A percentile compares a stretch with the other conserved stretches of the same genome.
Conservation (phyloP, 2,797 vertebrate species). For the Arctocebus calabarensis region DNA sequence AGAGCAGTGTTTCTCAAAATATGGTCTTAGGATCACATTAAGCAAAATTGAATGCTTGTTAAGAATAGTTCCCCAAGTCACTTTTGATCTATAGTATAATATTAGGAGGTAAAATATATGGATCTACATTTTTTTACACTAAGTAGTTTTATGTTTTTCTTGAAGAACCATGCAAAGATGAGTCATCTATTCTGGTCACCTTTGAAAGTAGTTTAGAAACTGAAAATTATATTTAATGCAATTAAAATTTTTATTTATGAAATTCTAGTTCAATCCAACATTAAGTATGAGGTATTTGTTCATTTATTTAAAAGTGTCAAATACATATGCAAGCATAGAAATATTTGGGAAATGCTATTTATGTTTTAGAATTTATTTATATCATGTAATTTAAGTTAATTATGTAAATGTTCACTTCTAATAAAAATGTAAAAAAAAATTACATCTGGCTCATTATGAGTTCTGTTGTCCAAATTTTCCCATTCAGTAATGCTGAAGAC, state of each 20-base stretch:
- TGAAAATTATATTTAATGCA: not conserved
- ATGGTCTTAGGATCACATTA: not conserved
- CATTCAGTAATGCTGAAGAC: not conserved
- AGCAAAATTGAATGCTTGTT: not conserved
- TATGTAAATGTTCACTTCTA: not conserved
- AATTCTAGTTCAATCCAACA: not conserved
- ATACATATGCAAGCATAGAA: not conserved
- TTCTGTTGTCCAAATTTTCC: not conserved
- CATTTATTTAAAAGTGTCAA: not conserved
- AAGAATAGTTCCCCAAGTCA: not conserved
- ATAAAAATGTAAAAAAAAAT: not conserved
- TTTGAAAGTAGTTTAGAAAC: not conserved
- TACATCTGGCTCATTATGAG: not conserved
- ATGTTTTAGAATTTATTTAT: constrained; percentile 1
- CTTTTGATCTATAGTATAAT: not conserved
- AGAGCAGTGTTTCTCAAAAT: not conserved
- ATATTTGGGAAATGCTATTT: not conserved
- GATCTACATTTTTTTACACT: not conserved
- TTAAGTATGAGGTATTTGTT: not conserved
- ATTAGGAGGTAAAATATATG: not conserved
- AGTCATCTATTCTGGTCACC: not conserved
- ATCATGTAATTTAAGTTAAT: not conserved
- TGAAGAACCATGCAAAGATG: not conserved
- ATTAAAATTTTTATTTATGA: not conserved
- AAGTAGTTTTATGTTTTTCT: not conserved